Evolutionary conservation across 2,113 vertebrate species (phyloP), one percentile per base, ranked within the genome.

Genomic region (Zapornia atra): DNA sequence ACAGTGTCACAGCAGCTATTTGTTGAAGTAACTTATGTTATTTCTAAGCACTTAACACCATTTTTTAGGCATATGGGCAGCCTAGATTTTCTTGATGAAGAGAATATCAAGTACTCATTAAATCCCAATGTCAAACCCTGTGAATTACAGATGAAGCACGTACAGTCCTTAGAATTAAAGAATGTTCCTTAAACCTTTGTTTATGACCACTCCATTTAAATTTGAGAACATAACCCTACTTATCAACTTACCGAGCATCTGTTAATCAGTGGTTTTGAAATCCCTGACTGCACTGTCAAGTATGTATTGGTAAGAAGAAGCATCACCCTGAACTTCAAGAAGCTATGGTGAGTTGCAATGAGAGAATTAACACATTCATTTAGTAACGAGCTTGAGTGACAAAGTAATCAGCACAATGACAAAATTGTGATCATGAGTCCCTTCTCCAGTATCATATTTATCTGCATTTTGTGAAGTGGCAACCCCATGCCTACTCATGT

Each of bases 121-220:
- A 77, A 66, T 46, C 44, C 44, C 44, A 46, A 8, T 44, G 44
- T 46, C 44, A 46, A 46, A 46, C 50, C 21, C 18, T 38, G 5
- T 48, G 15, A 6, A 11, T n/a, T 77, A 76, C 24, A 60, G 26
- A 51, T 0, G 0, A 4, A 60, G 11, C 10, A 56, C 2, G 1
- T 78, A 38, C 6, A n/a, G 34, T 28, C 19, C 31, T 63, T 59
- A 53, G 26, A 44, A 31, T 53, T 34, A 50, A 38, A 75, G 19
- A 57, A 29, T 15, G 4, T 33, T 65, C 10, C 50, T 82, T 38
- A 33, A 82, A 16, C 38, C 70, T 7, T 40, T 82, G 16, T 18
- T 84, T 68, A 42, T 26, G 29, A 29, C 22, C 12, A 46, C n/a
- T 40, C 3, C 7, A 7, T 26, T 48, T 34, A 34, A 82, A 82